Conservation (phyloP, 2,113 vertebrate species). For the Nipponia nippon region DNA sequence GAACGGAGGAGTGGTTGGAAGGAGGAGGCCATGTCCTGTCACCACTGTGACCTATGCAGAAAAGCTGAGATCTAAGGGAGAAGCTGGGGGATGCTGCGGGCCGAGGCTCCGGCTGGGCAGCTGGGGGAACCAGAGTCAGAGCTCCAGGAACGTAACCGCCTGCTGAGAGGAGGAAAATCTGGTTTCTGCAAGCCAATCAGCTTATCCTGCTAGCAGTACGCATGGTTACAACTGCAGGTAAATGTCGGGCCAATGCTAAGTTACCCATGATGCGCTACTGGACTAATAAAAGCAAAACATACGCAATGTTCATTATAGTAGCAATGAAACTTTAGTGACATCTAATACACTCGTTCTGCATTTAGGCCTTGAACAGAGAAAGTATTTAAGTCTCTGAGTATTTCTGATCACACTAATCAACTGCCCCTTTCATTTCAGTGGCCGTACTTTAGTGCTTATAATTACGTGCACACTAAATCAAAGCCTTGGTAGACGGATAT, state of each 20-base stretch:
- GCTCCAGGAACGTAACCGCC: neutral
- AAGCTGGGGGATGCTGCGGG: neutral
- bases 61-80: neutral
- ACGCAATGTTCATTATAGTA: neutral
- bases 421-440: slow-evolving; percentile 6
- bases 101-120: accelerated
- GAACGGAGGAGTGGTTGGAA: accelerated
- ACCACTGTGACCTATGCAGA: neutral
- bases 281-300: neutral
- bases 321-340: neutral
- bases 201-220: neutral
- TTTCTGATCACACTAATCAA: neutral
- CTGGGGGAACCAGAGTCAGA: neutral
- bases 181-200: neutral
- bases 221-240: neutral
- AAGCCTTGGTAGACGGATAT: neutral
- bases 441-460: neutral
- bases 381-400: neutral
- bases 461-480: neutral
- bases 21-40: neutral
- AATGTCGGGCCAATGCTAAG: neutral
- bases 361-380: neutral
- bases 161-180: neutral
- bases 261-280: neutral
- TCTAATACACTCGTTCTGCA: neutral